Evolutionary conservation across 2,113 vertebrate species (phyloP).

Genomic region (Erythrocebus patas): DNA sequence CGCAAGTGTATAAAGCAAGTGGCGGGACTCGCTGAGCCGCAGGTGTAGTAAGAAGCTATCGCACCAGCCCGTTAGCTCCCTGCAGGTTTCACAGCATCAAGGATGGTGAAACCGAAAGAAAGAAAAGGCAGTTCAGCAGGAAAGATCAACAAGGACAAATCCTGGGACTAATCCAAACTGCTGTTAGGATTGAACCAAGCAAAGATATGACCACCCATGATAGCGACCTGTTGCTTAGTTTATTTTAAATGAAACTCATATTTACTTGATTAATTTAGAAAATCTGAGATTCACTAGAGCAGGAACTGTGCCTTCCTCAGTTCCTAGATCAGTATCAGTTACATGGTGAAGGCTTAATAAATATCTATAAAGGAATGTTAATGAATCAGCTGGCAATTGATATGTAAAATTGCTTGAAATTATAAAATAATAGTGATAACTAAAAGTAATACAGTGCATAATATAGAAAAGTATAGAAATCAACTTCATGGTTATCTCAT

Average conservation of each 20-base stretch:
- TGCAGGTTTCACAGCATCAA: neutral
- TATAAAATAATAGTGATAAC: neutral
- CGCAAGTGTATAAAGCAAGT: neutral
- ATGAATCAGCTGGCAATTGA: neutral
- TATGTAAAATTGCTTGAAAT: neutral
- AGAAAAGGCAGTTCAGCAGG: neutral
- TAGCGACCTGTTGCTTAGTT: neutral
- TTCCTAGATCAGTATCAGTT: neutral
- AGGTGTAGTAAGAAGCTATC: neutral
- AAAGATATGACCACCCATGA: neutral
- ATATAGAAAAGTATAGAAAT: neutral
- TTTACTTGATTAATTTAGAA: neutral
- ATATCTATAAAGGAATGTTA: neutral
- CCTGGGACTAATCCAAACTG: neutral
- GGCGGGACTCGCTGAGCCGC: neutral
- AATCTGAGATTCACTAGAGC: neutral
- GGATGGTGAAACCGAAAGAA: neutral
- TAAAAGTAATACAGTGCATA: neutral
- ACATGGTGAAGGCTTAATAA: neutral
- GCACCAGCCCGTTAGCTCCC: neutral
- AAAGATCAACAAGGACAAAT: neutral
- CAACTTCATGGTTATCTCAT: neutral
- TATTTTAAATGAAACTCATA: neutral
- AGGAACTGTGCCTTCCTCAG: neutral
- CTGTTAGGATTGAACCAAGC: neutral